Percentiles rank a stretch among this genome's conserved stretches.
Evolutionary conservation across 2,888 invertebrate genomes (phyloP).

Genomic region (Drosophila trichaetosa): DNA sequence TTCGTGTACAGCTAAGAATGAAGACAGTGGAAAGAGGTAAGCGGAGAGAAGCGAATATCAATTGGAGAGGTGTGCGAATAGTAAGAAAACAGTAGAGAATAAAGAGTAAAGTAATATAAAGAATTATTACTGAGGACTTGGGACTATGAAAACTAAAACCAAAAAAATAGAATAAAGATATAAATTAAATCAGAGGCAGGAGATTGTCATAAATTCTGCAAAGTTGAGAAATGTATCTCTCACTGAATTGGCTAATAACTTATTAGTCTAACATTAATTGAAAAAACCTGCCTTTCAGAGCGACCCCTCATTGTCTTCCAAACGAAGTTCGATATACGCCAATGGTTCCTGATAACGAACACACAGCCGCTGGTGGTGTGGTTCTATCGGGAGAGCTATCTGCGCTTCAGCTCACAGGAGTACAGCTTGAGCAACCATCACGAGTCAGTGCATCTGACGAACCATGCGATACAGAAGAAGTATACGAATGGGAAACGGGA

Average conservation of each 20-base stretch:
- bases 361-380: conserved; percentile 96
- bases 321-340: conserved; percentile 97
- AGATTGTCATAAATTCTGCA: too few relatives aligned
- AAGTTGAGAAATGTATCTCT: background rate
- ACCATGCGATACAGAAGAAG: conserved; percentile 96
- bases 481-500: conserved; percentile 91
- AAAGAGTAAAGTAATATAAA: background rate
- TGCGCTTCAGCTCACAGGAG: conserved; percentile 95
- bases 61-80: background rate
- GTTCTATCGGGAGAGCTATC: conserved; percentile 97
- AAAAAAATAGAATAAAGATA: too few relatives aligned
- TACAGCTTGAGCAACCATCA: conserved; percentile 95
- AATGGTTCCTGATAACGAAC: conserved; percentile 97
- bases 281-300: conserved; percentile 86
- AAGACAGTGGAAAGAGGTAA: background rate
- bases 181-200: background rate
- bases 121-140: background rate
- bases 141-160: too few relatives aligned
- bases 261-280: too few relatives aligned
- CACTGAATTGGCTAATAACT: background rate
- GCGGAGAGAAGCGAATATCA: background rate
- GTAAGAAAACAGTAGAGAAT: background rate
- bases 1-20: background rate
- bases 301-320: conserved; percentile 94
- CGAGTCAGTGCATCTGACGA: conserved; percentile 96